These are phyloP conservation scores for Gracilinanus agilis DNA, from an alignment of 2,113 vertebrate species.

Conservation along the genomic window DNA sequence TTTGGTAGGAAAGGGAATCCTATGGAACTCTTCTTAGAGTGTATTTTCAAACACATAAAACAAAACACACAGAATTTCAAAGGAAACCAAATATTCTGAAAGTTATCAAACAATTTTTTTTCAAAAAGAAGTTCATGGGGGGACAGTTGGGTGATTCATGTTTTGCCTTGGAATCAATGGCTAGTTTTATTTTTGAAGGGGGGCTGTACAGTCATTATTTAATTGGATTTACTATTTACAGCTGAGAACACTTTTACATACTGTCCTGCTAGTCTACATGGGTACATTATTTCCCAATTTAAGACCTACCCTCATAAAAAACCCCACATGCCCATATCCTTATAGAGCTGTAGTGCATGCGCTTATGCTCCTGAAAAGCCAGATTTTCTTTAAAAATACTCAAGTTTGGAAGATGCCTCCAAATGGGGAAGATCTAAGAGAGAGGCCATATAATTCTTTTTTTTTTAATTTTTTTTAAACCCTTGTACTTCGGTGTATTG, in stretches of 20 bases:
- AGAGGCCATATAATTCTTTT: constrained; percentile 73
- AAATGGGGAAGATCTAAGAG: constrained; percentile 78
- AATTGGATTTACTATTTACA: constrained; percentile 91
- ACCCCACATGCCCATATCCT: constrained; percentile 74
- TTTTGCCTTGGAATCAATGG: too few relatives aligned
- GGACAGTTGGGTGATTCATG: too few relatives aligned
- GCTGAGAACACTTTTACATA: constrained; percentile 87
- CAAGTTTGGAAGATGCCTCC: constrained; percentile 81
- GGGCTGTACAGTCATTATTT: constrained; percentile 91
- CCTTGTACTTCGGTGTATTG: too few relatives aligned
- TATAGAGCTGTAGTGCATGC: constrained; percentile 88
- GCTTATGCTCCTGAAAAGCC: constrained; percentile 86
- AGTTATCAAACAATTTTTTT: too few relatives aligned
- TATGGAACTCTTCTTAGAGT: too few relatives aligned
- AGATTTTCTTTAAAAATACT: constrained; percentile 82
- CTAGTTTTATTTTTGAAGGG: constrained; percentile 80
- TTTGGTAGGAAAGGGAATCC: too few relatives aligned
- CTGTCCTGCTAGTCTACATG: constrained; percentile 84
- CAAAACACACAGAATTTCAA: too few relatives aligned
- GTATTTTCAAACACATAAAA: too few relatives aligned
- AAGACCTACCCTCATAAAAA: constrained; percentile 85
- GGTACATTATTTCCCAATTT: constrained; percentile 85
- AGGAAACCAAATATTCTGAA: too few relatives aligned
- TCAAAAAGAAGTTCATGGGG: too few relatives aligned
- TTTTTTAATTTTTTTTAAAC: too few relatives aligned